Conservation (phyloP, 2,888 invertebrate species). For the Folsomia candida region DNA sequence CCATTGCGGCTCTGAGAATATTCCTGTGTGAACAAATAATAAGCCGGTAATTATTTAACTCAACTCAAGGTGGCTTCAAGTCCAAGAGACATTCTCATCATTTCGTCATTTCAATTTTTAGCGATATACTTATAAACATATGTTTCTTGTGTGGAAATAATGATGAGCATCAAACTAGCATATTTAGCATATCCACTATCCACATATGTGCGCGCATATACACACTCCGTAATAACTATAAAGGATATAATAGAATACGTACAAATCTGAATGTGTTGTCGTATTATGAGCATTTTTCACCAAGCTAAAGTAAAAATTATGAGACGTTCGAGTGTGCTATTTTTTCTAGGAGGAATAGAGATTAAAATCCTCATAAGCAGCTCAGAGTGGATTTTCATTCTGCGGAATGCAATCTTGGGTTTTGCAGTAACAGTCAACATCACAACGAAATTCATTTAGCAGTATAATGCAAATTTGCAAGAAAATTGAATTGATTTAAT, state of each 20-base stretch:
- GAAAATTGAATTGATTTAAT: constrained; percentile 5
- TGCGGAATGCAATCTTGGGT: not conserved
- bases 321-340: too few species aligned
- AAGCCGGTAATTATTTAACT: not conserved
- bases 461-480: not conserved
- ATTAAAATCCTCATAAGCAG: too few species aligned
- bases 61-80: not conserved
- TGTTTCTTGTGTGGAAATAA: not conserved
- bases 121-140: not conserved
- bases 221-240: not conserved
- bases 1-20: constrained; percentile 32
- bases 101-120: too few species aligned
- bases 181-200: too few species aligned
- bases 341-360: too few species aligned
- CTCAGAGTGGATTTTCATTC: too few species aligned
- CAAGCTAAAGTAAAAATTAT: not conserved
- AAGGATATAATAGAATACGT: not conserved
- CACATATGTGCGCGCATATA: too few species aligned
- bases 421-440: not conserved
- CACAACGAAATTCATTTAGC: not conserved
- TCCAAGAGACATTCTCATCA: too few species aligned
- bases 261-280: not conserved
- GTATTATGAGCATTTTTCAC: not conserved
- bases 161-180: too few species aligned
- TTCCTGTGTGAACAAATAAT: constrained; percentile 23